Evolutionary conservation across 2,113 vertebrate genomes (phyloP), one percentile per base, ranked within the genome.

Genomic region (Penelope pileata): DNA sequence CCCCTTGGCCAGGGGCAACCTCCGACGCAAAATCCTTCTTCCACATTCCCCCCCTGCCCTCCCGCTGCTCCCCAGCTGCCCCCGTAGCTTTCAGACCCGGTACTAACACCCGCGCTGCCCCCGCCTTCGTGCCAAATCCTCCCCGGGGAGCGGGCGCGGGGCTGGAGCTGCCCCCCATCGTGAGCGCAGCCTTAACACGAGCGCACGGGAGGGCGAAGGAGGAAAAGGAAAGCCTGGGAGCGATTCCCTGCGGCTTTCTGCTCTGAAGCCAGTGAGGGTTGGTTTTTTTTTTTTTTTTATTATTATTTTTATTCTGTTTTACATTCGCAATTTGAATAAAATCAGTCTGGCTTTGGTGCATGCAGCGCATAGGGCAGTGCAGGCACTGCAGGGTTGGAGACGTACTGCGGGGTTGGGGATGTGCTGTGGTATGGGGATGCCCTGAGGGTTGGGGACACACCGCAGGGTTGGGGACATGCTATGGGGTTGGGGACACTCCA

Each of bases 301-400:
- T 68, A 40, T 77, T 45, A 51, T 87, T 75, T 22, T 93, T 88
- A 62, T 79, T 95, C 70, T 79, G 88, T 90, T 95, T 97, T 95
- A 93, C 91, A 88, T 90, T 94, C 0, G 64, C 91, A 91, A 62
- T 94, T 93, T 89, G 72, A 95, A 97, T 97, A 96, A 96, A 97
- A 94, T 85, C 86, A 58, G 81, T 86, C 88, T 91, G 72, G 81
- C 96, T 95, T 92, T 91, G 87, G 76, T 43, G 23, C 70, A 59
- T 50, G 60, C 16, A 21, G 54, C n/a, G 32, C 30, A 21, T 21
- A 30, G 54, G 18, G 30, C 32, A n/a, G 19, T 10, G 32, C 0
- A 6, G 51, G 30, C 54, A 18, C 19, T 21, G 18, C 42, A 10
- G 18, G 53, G 22, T 19, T 14, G 14, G 26, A 43, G 32, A 56